Percentiles rank a stretch among this genome's conserved stretches.
phyloP scores from a whole-genome alignment of 2,797 vertebrate species.

The Enteromius viviparus region DNA sequence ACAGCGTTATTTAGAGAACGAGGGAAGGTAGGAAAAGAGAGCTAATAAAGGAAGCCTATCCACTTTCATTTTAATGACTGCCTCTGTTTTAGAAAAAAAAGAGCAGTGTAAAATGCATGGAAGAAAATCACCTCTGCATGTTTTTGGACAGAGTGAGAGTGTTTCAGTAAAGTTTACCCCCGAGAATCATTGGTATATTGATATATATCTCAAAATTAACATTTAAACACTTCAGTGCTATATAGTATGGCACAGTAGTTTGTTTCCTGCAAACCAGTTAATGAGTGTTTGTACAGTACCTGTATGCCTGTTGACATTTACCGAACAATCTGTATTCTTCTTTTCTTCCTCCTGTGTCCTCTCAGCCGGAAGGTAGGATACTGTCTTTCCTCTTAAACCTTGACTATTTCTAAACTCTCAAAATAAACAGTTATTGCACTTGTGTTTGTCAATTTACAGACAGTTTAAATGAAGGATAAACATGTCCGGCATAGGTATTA shows the following conservation, averaged over 20 bases:
- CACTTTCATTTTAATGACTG: slow-evolving; percentile 54
- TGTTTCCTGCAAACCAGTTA: not conserved
- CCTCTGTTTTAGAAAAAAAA: slow-evolving; percentile 40
- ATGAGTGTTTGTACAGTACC: slow-evolving; percentile 3
- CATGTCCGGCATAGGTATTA: not conserved
- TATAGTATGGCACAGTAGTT: not conserved
- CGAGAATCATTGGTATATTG: not conserved
- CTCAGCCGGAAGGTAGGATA: slow-evolving; percentile 91
- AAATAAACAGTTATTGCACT: not conserved
- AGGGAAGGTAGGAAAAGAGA: slow-evolving; percentile 71
- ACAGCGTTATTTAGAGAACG: slow-evolving; percentile 83
- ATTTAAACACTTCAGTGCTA: not conserved
- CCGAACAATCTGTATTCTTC: slow-evolving; percentile 70
- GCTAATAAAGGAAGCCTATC: slow-evolving; percentile 73
- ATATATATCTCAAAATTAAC: not conserved
- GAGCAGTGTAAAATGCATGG: slow-evolving; percentile 15
- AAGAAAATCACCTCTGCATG: slow-evolving; percentile 37
- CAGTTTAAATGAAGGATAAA: not conserved
- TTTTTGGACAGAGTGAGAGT: not conserved
- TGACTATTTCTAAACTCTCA: slow-evolving; percentile 30
- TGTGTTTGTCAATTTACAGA: not conserved
- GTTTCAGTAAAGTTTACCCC: slow-evolving; percentile 16
- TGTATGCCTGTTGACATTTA: slow-evolving; percentile 36
- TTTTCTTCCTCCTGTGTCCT: slow-evolving; percentile 79
- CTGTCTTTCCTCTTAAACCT: slow-evolving; percentile 41